Percentiles rank a stretch among this genome's conserved stretches.
These are phyloP conservation scores for Cantharis lateralis DNA, from an alignment of 2,888 invertebrate genomes.

Conservation along the genomic window DNA sequence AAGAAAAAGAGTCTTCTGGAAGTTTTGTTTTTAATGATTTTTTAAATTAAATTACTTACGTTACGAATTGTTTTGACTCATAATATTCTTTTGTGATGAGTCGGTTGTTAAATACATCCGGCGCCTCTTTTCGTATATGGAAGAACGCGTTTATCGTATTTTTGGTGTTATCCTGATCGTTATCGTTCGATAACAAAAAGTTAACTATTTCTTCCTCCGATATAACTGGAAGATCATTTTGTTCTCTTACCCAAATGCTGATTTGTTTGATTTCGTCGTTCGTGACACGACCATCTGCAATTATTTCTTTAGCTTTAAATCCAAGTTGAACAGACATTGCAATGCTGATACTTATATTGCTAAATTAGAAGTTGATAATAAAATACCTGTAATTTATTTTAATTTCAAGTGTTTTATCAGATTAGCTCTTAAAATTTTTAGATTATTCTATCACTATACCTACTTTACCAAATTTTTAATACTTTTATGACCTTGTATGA, in stretches of 20 bases:
- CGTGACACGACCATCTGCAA: neutral
- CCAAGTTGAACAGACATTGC: neutral
- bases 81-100: no score
- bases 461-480: no score
- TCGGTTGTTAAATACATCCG: conserved; percentile 68
- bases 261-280: neutral
- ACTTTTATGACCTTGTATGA: no score
- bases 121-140: conserved; percentile 61
- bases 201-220: conserved; percentile 67
- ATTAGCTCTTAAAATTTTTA: no score
- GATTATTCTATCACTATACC: no score
- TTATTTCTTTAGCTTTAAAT: conserved; percentile 1
- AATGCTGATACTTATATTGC: neutral
- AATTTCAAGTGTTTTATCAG: no score
- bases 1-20: no score
- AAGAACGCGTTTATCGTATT: conserved; percentile 69
- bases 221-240: conserved; percentile 41
- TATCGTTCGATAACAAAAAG: conserved; percentile 63
- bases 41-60: no score
- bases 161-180: conserved; percentile 63
- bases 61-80: no score
- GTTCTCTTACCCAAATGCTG: conserved; percentile 38
- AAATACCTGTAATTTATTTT: no score
- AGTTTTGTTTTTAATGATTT: no score
- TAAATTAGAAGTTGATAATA: no score